These are phyloP conservation scores for Apodemia hepburni DNA, from an alignment of 2,888 invertebrate genomes.

Conservation along the genomic window DNA sequence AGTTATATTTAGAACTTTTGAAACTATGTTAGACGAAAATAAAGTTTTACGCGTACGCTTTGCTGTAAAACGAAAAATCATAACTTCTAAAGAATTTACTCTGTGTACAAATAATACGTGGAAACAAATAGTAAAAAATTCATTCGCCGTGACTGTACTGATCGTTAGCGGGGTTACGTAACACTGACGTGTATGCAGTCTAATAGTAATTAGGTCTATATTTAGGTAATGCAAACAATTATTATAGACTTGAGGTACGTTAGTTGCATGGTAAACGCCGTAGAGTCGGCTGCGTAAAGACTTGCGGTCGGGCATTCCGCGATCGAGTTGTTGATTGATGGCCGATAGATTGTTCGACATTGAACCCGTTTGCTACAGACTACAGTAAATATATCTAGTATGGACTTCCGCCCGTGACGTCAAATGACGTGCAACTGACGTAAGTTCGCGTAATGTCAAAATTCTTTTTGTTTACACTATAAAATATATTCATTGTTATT, in stretches of 20 bases:
- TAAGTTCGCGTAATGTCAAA: conserved; percentile 62
- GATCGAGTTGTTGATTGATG: conserved; percentile 62
- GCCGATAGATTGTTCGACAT: conserved; percentile 75
- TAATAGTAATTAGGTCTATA: conserved; percentile 36
- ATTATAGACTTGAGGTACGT: not conserved
- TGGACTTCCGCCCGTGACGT: conserved; percentile 75
- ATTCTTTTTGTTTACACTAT: conserved; percentile 75
- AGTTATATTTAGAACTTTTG: too few relatives aligned
- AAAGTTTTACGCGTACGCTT: too few relatives aligned
- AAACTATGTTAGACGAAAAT: too few relatives aligned
- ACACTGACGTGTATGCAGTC: conserved; percentile 31
- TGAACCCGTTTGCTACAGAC: conserved; percentile 62
- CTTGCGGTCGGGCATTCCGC: conserved; percentile 22
- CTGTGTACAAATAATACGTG: not conserved
- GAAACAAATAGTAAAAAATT: conserved; percentile 5
- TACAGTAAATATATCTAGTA: conserved; percentile 64
- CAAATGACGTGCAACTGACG: conserved; percentile 62
- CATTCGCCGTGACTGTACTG: conserved; percentile 3
- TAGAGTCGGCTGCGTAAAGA: not conserved
- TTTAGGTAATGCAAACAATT: conserved; percentile 23
- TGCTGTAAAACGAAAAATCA: not conserved
- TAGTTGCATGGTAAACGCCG: conserved; percentile 3
- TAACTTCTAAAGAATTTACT: not conserved
- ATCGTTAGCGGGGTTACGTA: conserved; percentile 11
- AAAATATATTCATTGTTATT: conserved; percentile 73